Conservation (phyloP, 1,140 invertebrate genomes). For the Aphelenchoides fujianensis region DNA sequence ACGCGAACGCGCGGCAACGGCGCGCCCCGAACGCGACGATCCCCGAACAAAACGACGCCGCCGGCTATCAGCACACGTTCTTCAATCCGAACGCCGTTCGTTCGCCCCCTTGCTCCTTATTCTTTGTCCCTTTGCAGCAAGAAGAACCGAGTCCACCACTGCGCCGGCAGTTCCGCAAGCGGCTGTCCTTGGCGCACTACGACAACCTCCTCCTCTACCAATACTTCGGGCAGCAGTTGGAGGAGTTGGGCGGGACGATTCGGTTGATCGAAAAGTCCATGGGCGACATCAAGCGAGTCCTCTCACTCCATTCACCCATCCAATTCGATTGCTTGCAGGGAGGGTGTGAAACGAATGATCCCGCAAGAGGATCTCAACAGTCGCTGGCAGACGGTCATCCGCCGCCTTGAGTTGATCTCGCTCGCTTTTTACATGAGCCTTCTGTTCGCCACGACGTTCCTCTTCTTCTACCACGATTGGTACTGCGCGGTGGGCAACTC, state of each 20-base stretch:
- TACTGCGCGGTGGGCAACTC: slow-evolving; percentile 54
- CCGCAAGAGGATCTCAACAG: slow-evolving; percentile 54
- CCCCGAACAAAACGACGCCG: slow-evolving; percentile 24
- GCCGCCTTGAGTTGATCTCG: slow-evolving; percentile 56
- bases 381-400: slow-evolving; percentile 59
- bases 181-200: slow-evolving; percentile 54
- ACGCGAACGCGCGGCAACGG: background rate
- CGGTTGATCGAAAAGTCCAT: slow-evolving; percentile 45
- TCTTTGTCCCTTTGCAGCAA: slow-evolving; percentile 40
- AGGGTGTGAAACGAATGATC: slow-evolving; percentile 41
- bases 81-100: too few relatives aligned
- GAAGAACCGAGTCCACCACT: slow-evolving; percentile 39
- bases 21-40: background rate
- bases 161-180: slow-evolving; percentile 37
- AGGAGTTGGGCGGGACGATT: slow-evolving; percentile 48
- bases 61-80: slow-evolving; percentile 29
- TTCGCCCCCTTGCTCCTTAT: too few relatives aligned
- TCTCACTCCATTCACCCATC: too few relatives aligned
- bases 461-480: slow-evolving; percentile 63
- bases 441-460: slow-evolving; percentile 55
- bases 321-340: too few relatives aligned
- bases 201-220: slow-evolving; percentile 59
- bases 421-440: slow-evolving; percentile 56
- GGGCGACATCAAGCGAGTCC: slow-evolving; percentile 46
- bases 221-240: slow-evolving; percentile 57